phyloP scores from a whole-genome alignment of 2,113 vertebrate species.

The Galbula dea region DNA sequence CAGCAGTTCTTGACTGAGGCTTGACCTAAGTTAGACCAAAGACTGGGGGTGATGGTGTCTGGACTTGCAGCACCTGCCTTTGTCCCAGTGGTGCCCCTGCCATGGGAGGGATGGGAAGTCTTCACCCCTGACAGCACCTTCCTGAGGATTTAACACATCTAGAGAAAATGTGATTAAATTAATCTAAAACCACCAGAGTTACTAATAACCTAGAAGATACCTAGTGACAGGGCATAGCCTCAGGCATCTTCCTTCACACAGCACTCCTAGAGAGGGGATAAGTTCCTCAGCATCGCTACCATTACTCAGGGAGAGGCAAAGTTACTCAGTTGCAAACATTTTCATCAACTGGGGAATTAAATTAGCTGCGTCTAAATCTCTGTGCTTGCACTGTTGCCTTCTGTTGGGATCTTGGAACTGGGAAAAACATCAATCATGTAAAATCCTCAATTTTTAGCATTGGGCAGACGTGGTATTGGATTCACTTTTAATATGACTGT shows the following conservation, averaged over 20 bases:
- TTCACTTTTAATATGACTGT: slow-evolving; percentile 21
- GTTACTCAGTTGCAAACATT: background rate
- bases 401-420: background rate
- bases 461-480: slow-evolving; percentile 1
- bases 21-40: background rate
- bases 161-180: background rate
- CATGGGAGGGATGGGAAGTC: background rate
- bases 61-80: background rate
- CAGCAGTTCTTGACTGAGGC: background rate
- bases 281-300: background rate
- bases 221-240: background rate
- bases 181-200: background rate
- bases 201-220: background rate
- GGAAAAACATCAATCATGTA: background rate
- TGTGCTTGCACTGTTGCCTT: background rate
- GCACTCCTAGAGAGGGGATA: background rate
- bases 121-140: background rate
- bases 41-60: background rate
- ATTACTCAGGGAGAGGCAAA: background rate
- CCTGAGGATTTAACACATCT: background rate
- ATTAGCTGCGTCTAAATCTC: background rate
- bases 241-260: background rate
- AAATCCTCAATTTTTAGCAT: slow-evolving; percentile 40
- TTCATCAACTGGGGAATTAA: background rate
- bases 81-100: background rate